A percentile compares a stretch with the other conserved stretches of the same genome.
Evolutionary conservation across 2,113 vertebrate species (phyloP).

Genomic region (Tragelaphus buxtoni): DNA sequence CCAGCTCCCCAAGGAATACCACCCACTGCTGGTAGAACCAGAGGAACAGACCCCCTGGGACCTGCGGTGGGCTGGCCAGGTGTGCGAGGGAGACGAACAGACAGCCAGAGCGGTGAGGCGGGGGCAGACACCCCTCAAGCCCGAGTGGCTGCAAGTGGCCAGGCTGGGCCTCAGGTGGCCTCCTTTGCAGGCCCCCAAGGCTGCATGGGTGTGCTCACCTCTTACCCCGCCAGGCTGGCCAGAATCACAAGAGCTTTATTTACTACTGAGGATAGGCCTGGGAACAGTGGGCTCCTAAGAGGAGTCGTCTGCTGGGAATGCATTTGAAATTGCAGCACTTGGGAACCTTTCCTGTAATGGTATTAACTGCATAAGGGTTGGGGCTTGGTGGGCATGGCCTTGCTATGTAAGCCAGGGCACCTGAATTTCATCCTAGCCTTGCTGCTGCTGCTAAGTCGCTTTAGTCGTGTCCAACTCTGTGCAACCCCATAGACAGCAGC

Average conservation of each 20-base stretch:
- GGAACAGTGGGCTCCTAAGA: fast-evolving
- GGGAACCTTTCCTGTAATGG: too few relatives aligned
- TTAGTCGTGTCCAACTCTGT: too few relatives aligned
- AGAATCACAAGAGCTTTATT: background rate
- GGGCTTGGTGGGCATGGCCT: background rate
- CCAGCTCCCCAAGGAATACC: background rate
- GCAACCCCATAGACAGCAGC: too few relatives aligned
- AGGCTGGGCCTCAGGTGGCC: fast-evolving
- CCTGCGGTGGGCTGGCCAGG: fast-evolving
- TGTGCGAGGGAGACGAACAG: fast-evolving
- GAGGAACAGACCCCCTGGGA: background rate
- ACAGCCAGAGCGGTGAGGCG: too few relatives aligned
- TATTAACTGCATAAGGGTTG: background rate
- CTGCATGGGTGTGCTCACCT: background rate
- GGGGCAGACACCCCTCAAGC: background rate
- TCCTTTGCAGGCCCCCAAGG: fast-evolving
- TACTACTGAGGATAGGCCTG: background rate
- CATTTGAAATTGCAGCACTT: background rate
- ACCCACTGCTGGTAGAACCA: fast-evolving
- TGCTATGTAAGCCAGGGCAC: background rate
- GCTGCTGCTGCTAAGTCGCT: too few relatives aligned
- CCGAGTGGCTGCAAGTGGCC: background rate
- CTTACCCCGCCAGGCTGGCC: fast-evolving
- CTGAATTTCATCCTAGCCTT: background rate
- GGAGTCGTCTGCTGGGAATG: background rate